Evolutionary conservation across 2,888 invertebrate species (phyloP).

Genomic region (Polia nebulosa): DNA sequence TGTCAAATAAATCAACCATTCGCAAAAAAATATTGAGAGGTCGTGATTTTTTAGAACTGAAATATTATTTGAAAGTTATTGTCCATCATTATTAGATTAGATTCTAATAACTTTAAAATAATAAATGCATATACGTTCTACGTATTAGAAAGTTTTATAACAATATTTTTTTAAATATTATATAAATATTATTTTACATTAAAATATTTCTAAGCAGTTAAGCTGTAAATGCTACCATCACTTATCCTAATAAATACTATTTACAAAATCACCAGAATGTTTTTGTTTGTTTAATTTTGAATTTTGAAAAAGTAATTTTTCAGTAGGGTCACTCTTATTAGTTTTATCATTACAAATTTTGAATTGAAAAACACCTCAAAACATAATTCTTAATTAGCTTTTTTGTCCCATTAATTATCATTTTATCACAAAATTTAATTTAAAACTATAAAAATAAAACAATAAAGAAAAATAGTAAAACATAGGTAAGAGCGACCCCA

Average conservation of each 20-base stretch:
- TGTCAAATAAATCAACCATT: slow-evolving; percentile 58
- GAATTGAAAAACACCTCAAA: slow-evolving; percentile 23
- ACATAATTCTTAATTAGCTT: slow-evolving; percentile 16
- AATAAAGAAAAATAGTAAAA: slow-evolving; percentile 27
- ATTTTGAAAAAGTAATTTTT: slow-evolving; percentile 53
- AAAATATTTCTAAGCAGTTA: slow-evolving; percentile 88
- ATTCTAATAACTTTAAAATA: slow-evolving; percentile 66
- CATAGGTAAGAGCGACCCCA: slow-evolving; percentile 50
- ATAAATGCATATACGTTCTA: slow-evolving; percentile 79
- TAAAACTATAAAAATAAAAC: slow-evolving; percentile 26
- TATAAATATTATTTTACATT: slow-evolving; percentile 91
- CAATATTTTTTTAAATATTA: slow-evolving; percentile 88
- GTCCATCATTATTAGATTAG: slow-evolving; percentile 32
- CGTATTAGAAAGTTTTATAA: slow-evolving; percentile 84
- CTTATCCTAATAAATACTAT: slow-evolving; percentile 90
- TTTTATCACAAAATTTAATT: slow-evolving; percentile 50
- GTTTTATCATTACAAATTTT: slow-evolving; percentile 30
- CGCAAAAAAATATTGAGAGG: slow-evolving; percentile 50
- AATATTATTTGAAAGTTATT: slow-evolving; percentile 59
- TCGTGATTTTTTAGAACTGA: slow-evolving; percentile 68
- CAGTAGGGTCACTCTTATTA: slow-evolving; percentile 50
- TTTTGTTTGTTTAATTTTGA: slow-evolving; percentile 65
- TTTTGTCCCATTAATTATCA: slow-evolving; percentile 28
- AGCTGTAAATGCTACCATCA: slow-evolving; percentile 88
- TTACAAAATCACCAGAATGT: slow-evolving; percentile 90